Percentiles rank a stretch among this genome's conserved stretches.
Conservation (phyloP, 2,888 invertebrate species). For the Bimastos eiseni region DNA sequence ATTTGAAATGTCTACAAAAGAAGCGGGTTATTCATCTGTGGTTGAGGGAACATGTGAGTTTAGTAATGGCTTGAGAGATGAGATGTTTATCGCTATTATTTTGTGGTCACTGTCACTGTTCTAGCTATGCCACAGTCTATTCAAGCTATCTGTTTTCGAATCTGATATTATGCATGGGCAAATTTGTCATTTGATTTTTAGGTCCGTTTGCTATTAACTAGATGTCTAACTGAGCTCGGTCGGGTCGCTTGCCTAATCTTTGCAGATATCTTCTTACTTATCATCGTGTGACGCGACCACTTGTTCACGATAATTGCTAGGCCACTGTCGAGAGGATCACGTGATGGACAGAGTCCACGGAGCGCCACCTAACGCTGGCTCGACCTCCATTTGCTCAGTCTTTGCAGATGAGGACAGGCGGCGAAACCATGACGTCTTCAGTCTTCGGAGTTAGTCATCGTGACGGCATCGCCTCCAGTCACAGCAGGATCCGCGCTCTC, state of each 20-base stretch:
- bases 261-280: constrained; percentile 7
- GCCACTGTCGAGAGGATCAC: constrained; percentile 13
- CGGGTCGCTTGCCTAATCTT: not conserved
- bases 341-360: not conserved
- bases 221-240: not conserved
- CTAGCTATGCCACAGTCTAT: not conserved
- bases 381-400: constrained; percentile 13
- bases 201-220: not conserved
- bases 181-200: not conserved
- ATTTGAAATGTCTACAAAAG: no score
- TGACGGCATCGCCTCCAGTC: not conserved
- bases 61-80: no score
- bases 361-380: not conserved
- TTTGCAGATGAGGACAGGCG: not conserved
- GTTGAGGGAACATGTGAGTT: no score
- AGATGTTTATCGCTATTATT: no score
- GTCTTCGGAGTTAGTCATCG: not conserved
- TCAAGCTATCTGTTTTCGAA: not conserved
- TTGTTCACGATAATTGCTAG: not conserved
- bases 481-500: not conserved
- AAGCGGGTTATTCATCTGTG: no score
- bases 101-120: no score
- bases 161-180: not conserved
- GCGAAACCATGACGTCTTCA: not conserved
- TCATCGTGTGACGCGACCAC: constrained; percentile 13